Conservation (phyloP, 2,888 invertebrate genomes). For the Syritta pipiens region DNA sequence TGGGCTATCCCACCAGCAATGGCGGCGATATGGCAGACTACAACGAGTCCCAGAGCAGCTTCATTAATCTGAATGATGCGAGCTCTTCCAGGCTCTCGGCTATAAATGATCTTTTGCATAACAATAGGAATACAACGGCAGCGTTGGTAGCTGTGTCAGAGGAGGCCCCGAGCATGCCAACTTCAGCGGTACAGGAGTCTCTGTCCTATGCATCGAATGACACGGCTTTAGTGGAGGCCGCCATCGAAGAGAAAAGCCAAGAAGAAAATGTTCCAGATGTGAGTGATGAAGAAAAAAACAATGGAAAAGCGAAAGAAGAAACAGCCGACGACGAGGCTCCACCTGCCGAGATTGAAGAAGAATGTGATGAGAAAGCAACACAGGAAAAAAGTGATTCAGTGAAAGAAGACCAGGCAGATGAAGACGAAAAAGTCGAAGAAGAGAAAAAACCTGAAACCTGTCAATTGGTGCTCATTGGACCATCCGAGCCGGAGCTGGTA, state of each 20-base stretch:
- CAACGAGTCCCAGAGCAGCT: constrained; percentile 69
- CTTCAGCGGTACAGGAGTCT: too few species aligned
- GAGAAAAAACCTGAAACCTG: too few species aligned
- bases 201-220: constrained; percentile 3
- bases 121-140: constrained; percentile 77
- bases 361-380: too few species aligned
- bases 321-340: background rate
- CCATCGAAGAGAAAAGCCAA: too few species aligned
- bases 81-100: constrained; percentile 77
- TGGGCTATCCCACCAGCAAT: constrained; percentile 71
- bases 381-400: too few species aligned
- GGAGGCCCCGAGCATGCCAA: too few species aligned
- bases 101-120: constrained; percentile 77
- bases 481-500: too few species aligned
- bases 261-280: too few species aligned
- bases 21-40: constrained; percentile 60
- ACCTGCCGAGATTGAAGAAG: background rate
- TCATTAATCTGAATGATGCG: constrained; percentile 74
- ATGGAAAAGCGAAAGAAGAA: background rate
- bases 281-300: too few species aligned
- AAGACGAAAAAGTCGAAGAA: background rate
- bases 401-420: background rate
- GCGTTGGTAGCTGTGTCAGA: constrained; percentile 74
- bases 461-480: background rate
- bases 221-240: background rate